Evolutionary conservation across 2,797 vertebrate species (phyloP).

Genomic region (Nyctibius grandis): DNA sequence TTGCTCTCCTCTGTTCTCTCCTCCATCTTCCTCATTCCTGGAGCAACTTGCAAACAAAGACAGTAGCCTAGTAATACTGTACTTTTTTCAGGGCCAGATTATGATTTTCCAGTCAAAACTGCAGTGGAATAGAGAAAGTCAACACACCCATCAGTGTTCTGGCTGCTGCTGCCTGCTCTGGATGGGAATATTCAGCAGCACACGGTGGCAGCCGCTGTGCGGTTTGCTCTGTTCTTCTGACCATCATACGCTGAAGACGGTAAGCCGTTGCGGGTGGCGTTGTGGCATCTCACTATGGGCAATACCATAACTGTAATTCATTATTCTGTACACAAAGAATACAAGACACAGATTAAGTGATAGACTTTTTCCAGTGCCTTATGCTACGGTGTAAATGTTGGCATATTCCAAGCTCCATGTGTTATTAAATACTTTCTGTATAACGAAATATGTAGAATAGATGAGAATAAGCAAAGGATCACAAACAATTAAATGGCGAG

Average conservation of each 20-base stretch:
- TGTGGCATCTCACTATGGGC: not conserved
- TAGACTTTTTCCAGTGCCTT: not conserved
- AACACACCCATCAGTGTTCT: not conserved
- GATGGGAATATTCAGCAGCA: not conserved
- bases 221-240: not conserved
- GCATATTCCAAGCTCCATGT: fast-evolving
- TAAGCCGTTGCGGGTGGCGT: not conserved
- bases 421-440: not conserved
- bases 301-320: not conserved
- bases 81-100: not conserved
- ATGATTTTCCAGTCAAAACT: not conserved
- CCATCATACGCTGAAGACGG: fast-evolving
- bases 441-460: fast-evolving
- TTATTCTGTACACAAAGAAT: not conserved
- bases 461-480: not conserved
- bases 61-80: not conserved
- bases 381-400: not conserved
- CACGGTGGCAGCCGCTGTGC: not conserved
- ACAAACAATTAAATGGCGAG: not conserved
- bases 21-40: too few species aligned
- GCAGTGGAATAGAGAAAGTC: not conserved
- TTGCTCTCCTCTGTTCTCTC: too few species aligned
- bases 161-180: not conserved
- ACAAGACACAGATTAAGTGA: not conserved
- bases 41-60: too few species aligned